phyloP scores from a whole-genome alignment of 2,797 vertebrate species.

The Chelidonichthys spinosus region DNA sequence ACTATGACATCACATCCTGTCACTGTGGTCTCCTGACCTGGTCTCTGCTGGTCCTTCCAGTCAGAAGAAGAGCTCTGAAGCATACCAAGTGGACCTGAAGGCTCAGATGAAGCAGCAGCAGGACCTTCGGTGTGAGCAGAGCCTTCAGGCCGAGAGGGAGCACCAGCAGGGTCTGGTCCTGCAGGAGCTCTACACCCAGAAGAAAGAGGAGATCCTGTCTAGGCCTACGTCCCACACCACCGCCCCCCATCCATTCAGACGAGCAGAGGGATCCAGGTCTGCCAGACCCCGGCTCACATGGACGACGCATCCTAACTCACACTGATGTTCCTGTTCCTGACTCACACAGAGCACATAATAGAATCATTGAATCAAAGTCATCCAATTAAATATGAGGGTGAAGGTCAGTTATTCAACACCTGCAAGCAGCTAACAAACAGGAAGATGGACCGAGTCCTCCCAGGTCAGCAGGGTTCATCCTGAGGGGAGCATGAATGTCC shows the following conservation, averaged over 20 bases:
- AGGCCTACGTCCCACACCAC: constrained; percentile 32
- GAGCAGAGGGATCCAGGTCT: constrained; percentile 37
- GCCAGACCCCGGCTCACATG: not conserved
- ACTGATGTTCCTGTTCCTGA: not conserved
- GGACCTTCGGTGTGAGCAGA: constrained; percentile 59
- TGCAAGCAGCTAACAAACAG: too few species aligned
- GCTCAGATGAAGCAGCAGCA: constrained; percentile 84
- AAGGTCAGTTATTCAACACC: too few species aligned
- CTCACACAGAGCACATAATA: too few species aligned
- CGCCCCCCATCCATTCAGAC: constrained; percentile 83
- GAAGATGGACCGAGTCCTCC: too few species aligned
- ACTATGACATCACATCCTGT: not conserved
- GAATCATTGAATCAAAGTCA: too few species aligned
- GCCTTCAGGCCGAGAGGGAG: constrained; percentile 79
- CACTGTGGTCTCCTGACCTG: not conserved
- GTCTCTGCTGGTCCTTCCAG: constrained; percentile 67
- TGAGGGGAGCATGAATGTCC: too few species aligned
- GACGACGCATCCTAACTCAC: not conserved
- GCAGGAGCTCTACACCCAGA: constrained; percentile 78
- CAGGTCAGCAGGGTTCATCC: too few species aligned
- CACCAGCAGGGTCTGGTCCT: constrained; percentile 60
- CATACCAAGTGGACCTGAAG: constrained; percentile 84
- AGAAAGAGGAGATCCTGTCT: constrained; percentile 78
- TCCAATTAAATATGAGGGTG: too few species aligned
- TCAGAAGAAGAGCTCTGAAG: constrained; percentile 59